Conservation (phyloP, 2,113 vertebrate species). For the Phodopus roborovskii region DNA sequence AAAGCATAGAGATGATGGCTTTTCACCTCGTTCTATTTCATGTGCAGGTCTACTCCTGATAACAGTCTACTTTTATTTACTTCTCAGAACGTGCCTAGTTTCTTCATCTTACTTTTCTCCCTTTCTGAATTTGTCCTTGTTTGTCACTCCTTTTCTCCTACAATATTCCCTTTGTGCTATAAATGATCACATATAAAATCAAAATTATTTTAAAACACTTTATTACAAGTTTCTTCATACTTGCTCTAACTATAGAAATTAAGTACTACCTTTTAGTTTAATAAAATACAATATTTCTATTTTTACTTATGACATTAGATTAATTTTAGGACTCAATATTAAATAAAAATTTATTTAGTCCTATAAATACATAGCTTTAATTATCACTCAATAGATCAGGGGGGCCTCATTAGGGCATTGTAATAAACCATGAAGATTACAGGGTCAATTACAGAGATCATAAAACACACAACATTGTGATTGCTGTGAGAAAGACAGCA, state of each 20-base stretch:
- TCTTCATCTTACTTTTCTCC: background rate
- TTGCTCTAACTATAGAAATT: background rate
- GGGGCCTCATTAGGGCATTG: background rate
- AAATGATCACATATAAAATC: background rate
- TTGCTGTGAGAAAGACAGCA: background rate
- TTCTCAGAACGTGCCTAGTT: background rate
- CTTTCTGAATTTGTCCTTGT: background rate
- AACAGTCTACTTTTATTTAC: background rate
- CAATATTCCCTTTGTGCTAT: background rate
- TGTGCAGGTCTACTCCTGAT: background rate
- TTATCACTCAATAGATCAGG: background rate
- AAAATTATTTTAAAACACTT: background rate
- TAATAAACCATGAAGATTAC: background rate
- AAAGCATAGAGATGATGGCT: background rate
- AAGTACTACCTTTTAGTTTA: background rate
- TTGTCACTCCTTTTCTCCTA: background rate
- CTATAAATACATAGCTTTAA: background rate
- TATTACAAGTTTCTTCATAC: background rate
- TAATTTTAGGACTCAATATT: background rate
- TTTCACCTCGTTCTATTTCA: background rate
- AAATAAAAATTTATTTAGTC: background rate
- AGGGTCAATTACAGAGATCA: constrained; percentile 7
- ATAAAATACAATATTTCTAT: background rate
- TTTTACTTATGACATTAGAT: background rate
- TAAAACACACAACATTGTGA: background rate